Evolutionary conservation across 23 tunicate genomes (phyloP), one percentile per base, ranked within the genome.

Genomic region (Diplosoma virens): DNA sequence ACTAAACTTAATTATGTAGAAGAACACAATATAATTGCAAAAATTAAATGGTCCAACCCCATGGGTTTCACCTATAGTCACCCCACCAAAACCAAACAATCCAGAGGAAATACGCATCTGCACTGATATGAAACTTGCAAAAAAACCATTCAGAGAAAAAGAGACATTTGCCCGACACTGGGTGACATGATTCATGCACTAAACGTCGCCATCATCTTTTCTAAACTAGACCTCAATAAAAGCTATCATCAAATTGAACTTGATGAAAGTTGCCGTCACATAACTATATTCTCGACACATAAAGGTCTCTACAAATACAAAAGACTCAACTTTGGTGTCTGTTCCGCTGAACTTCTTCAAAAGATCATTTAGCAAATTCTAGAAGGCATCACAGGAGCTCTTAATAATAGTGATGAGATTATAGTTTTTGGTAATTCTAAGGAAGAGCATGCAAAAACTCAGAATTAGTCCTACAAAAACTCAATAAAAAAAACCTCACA

Each of bases 301-400:
- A 41, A 41, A 41, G 50, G 50, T 41, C 50, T 41, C 50, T 48
- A 23, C 33, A 25, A 65, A 24, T 73, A 73, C 66, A 73, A 73
- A 26, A 73, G 63, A 73, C 33, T 73, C 16, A 73, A 48, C 65
- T 41, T 41, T 14, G 50, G 50, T 14, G 50, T 41, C 11, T 41
- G 50, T 14, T 41, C 50, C 11, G 50, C 50, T 41, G 50, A 41
- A 14, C 50, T 41, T 7, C 50, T 41, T 41, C 50, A 41, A 41
- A 41, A 41, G 9, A 9, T 41, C 9, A 41, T 41, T 7, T 7
- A 41, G n/a, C 32, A 47, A 3, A 7, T 48, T 24, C 66, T 47
- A 32, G 52, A 27, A n/a, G n/a, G n/a, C n/a, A n/a, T n/a, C n/a
- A n/a, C n/a, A n/a, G n/a, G n/a, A n/a, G n/a, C n/a, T 9, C 35